A percentile compares a stretch with the other conserved stretches of the same genome.
Evolutionary conservation across 2,113 vertebrate species (phyloP).

Genomic region (Brachyhypopomus occidentalis): DNA sequence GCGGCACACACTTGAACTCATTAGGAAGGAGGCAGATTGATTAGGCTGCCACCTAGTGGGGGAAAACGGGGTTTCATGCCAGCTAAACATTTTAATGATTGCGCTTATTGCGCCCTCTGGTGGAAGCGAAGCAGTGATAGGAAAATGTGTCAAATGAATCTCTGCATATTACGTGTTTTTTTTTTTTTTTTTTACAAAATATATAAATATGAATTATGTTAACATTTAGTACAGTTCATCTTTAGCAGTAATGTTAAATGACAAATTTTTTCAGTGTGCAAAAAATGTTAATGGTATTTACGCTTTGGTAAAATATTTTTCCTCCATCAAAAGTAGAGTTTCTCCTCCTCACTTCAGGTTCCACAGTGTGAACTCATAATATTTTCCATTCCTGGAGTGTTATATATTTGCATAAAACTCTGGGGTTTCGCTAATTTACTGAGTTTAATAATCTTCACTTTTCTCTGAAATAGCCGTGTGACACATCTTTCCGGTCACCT

Average conservation of each 20-base stretch:
- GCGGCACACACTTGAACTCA: slow-evolving; percentile 39
- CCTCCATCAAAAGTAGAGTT: too few species aligned
- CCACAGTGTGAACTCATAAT: neutral
- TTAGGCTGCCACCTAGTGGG: slow-evolving; percentile 11
- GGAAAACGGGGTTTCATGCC: neutral
- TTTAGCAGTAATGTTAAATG: too few species aligned
- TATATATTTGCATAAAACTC: neutral
- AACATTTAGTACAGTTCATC: too few species aligned
- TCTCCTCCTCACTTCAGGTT: neutral
- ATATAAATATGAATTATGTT: too few species aligned
- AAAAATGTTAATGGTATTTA: too few species aligned
- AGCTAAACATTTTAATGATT: neutral
- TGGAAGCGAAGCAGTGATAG: neutral
- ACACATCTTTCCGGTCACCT: neutral
- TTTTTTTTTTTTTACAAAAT: too few species aligned
- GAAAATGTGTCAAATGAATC: neutral
- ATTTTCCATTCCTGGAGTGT: too few species aligned
- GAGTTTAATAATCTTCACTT: neutral
- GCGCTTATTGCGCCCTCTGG: slow-evolving; percentile 41
- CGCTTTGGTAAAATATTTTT: too few species aligned
- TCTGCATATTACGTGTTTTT: too few species aligned
- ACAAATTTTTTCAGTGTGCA: too few species aligned
- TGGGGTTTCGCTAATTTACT: neutral
- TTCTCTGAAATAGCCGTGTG: neutral
- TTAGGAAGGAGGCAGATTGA: slow-evolving; percentile 31